Conservation (phyloP, 64 coral and sea anemone species). For the Catalaphyllia jardinei region DNA sequence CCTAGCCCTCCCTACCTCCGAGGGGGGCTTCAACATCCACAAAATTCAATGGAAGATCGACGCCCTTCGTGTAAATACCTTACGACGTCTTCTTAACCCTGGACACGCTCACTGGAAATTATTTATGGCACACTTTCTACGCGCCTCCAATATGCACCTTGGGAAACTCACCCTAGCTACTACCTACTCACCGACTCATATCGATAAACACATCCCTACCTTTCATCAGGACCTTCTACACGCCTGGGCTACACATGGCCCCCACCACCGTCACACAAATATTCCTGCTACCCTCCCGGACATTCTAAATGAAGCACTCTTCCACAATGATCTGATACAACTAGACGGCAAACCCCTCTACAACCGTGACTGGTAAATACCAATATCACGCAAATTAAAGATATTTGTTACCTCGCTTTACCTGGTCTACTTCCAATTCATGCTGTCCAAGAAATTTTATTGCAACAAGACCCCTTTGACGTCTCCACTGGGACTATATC, state of each 20-base stretch:
- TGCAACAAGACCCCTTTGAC: too few relatives aligned
- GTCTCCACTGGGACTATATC: too few relatives aligned
- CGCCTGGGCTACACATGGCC: neutral
- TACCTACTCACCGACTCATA: neutral
- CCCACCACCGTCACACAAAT: neutral
- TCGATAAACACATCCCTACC: neutral
- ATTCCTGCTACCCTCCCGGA: neutral
- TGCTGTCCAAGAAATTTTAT: neutral
- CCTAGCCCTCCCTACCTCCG: neutral
- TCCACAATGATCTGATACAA: neutral
- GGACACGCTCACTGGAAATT: slow-evolving; percentile 31
- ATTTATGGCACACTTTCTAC: slow-evolving; percentile 10
- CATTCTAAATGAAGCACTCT: neutral
- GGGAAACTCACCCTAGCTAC: neutral
- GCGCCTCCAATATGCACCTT: neutral
- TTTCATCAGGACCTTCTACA: slow-evolving; percentile 30
- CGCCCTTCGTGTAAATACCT: neutral
- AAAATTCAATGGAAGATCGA: neutral
- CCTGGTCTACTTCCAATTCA: neutral
- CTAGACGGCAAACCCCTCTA: neutral
- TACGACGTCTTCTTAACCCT: neutral
- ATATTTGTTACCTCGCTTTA: slow-evolving; percentile 4
- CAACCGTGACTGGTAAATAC: neutral
- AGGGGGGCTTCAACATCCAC: slow-evolving; percentile 28
- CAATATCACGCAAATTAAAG: neutral